Evolutionary conservation across 2,888 invertebrate species (phyloP).

Genomic region (Tachina grossa): DNA sequence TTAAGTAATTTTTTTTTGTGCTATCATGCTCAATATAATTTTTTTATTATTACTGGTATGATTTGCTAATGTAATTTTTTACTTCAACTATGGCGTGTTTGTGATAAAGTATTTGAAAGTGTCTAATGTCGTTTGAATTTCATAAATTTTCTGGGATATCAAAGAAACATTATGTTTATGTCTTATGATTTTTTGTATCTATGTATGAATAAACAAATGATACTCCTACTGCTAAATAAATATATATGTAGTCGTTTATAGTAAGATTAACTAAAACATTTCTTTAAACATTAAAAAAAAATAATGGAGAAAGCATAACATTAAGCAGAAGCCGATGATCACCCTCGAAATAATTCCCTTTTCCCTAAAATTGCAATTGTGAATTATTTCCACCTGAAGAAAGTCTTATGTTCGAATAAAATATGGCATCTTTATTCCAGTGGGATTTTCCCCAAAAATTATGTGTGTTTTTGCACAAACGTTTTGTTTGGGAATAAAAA

Average conservation of each 20-base stretch:
- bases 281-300: not conserved
- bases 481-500: no score
- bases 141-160: slow-evolving; percentile 73
- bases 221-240: no score
- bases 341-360: no score
- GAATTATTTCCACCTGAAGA: no score
- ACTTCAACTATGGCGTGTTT: slow-evolving; percentile 64
- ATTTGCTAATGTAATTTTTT: slow-evolving; percentile 45
- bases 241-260: slow-evolving; percentile 3
- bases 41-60: slow-evolving; percentile 14
- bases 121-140: slow-evolving; percentile 72
- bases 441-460: no score
- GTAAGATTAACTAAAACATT: slow-evolving; percentile 19
- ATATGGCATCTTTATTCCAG: no score
- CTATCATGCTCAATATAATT: slow-evolving; percentile 49
- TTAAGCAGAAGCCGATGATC: slow-evolving; percentile 21
- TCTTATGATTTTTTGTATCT: slow-evolving; percentile 32
- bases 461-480: no score
- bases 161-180: slow-evolving; percentile 63
- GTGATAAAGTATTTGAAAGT: slow-evolving; percentile 72
- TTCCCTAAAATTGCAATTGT: no score
- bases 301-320: not conserved
- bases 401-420: no score
- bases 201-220: not conserved
- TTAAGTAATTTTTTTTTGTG: slow-evolving; percentile 17